Percentiles rank a stretch among this genome's conserved stretches.
phyloP scores from a whole-genome alignment of 2,113 vertebrate genomes.

The Indri indri region DNA sequence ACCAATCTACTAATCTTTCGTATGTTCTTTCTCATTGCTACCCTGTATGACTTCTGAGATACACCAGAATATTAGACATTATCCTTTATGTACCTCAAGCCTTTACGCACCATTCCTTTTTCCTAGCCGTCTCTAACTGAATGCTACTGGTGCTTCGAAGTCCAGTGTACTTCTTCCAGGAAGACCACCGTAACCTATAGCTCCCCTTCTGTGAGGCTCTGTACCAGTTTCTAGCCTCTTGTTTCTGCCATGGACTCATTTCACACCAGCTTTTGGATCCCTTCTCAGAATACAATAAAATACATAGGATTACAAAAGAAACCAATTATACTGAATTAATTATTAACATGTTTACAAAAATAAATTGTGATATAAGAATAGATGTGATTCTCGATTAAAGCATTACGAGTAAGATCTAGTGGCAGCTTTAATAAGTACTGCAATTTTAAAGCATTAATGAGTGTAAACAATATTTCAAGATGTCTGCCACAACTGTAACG shows the following conservation, averaged over 20 bases:
- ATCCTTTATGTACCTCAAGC: background rate
- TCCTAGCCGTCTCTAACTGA: background rate
- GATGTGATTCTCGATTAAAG: background rate
- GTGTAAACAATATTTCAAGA: background rate
- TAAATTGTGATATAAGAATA: background rate
- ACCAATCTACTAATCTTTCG: background rate
- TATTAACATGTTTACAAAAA: constrained; percentile 17
- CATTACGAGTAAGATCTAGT: constrained; percentile 12
- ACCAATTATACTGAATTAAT: background rate
- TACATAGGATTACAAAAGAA: background rate
- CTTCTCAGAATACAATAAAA: background rate
- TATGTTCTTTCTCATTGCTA: background rate
- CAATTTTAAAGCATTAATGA: constrained; percentile 9
- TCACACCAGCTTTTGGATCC: background rate
- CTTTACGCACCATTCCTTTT: background rate
- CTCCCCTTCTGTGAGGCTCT: background rate
- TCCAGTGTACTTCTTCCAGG: background rate
- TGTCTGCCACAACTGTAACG: background rate
- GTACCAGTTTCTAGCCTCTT: background rate
- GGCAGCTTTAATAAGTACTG: background rate
- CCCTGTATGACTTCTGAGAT: background rate
- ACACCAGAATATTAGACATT: background rate
- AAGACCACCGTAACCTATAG: background rate
- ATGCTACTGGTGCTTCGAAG: background rate
- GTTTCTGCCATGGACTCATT: background rate